phyloP scores from a whole-genome alignment of 2,113 vertebrate species.

The Rostratula benghalensis region DNA sequence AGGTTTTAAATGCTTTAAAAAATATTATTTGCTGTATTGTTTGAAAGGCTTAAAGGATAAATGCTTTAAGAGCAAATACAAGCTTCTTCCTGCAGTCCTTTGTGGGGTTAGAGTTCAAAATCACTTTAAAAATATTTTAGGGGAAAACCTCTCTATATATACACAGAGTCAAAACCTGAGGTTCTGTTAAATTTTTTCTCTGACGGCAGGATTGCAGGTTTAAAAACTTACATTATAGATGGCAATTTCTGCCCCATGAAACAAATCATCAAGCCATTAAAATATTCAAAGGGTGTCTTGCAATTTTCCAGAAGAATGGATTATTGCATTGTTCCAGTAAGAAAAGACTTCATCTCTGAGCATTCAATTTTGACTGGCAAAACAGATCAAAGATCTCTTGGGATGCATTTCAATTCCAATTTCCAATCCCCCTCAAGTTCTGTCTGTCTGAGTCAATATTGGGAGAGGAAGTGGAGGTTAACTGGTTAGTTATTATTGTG shows the following conservation, averaged over 20 bases:
- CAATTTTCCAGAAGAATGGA: slow-evolving; percentile 17
- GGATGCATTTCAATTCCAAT: slow-evolving; percentile 40
- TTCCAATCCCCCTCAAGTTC: slow-evolving; percentile 12
- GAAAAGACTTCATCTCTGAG: neutral
- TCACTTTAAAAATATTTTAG: neutral
- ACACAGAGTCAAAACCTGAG: neutral
- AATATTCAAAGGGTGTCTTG: neutral
- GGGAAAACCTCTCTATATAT: neutral
- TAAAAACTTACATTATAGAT: neutral
- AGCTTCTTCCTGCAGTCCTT: neutral
- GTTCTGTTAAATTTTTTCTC: neutral
- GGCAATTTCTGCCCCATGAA: neutral
- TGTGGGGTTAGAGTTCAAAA: neutral
- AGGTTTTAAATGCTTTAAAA: slow-evolving; percentile 1
- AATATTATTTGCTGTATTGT: neutral
- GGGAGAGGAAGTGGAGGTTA: slow-evolving; percentile 55
- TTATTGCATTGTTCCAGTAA: slow-evolving; percentile 29
- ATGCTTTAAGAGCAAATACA: neutral
- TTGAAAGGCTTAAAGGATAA: neutral
- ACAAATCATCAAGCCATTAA: neutral
- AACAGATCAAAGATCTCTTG: slow-evolving; percentile 42
- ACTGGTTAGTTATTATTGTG: neutral
- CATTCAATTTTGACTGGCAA: slow-evolving; percentile 7
- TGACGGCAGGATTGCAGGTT: neutral
- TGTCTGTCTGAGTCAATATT: slow-evolving; percentile 45